A percentile compares a stretch with the other conserved stretches of the same genome.
Evolutionary conservation across 1,140 invertebrate genomes (phyloP).

Genomic region (Formica selysi): DNA sequence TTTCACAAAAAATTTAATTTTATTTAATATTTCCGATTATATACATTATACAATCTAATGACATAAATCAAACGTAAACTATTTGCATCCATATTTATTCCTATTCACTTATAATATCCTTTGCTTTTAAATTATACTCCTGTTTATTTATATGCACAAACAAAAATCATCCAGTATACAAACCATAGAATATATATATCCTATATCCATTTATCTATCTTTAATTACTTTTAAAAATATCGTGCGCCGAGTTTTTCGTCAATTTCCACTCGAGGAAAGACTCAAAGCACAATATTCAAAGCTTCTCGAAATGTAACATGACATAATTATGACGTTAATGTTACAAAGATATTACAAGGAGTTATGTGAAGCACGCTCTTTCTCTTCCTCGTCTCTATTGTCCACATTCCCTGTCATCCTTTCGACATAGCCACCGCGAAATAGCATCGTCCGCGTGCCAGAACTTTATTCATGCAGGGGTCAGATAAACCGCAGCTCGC

Average conservation of each 20-base stretch:
- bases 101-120: background rate
- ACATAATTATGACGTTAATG: conserved; percentile 37
- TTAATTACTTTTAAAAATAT: background rate
- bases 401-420: conserved; percentile 51
- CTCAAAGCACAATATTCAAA: conserved; percentile 15
- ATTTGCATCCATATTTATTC: background rate
- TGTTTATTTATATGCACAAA: background rate
- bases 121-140: background rate
- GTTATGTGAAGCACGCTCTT: conserved; percentile 38
- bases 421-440: conserved; percentile 45
- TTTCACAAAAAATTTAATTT: conserved; percentile 4
- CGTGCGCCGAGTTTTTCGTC: background rate
- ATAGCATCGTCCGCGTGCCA: conserved; percentile 58
- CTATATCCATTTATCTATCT: background rate
- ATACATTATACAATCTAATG: background rate
- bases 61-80: background rate
- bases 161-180: background rate
- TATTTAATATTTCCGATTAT: conserved; percentile 6
- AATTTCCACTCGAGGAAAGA: background rate
- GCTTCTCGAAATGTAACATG: conserved; percentile 3
- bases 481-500: conserved; percentile 43
- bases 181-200: background rate
- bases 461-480: conserved; percentile 41
- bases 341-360: conserved; percentile 61
- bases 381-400: conserved; percentile 29